Evolutionary conservation across 2,888 invertebrate species (phyloP).

Genomic region (Zootermopsis nevadensis): DNA sequence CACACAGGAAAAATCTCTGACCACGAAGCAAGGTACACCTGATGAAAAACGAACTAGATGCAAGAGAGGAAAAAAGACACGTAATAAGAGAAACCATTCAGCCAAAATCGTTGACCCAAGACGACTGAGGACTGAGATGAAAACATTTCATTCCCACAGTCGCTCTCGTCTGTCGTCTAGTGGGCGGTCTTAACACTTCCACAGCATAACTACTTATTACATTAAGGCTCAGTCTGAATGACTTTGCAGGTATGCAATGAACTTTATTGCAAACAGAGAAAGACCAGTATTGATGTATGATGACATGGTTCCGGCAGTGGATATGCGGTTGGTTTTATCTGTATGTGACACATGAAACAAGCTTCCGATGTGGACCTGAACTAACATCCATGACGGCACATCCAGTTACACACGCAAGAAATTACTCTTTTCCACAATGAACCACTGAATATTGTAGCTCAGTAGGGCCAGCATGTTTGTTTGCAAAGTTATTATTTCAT

Average conservation of each 20-base stretch:
- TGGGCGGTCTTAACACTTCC: not conserved
- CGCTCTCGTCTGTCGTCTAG: slow-evolving; percentile 8
- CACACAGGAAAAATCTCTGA: not conserved
- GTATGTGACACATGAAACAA: slow-evolving; percentile 8
- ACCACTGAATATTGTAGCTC: not conserved
- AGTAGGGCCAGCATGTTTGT: not conserved
- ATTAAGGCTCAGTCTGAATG: not conserved
- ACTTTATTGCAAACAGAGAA: not conserved
- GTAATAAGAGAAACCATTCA: slow-evolving; percentile 6
- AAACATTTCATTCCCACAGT: slow-evolving; percentile 8
- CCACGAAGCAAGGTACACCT: slow-evolving; percentile 2
- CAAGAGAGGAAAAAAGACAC: not conserved
- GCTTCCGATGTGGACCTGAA: slow-evolving; percentile 7
- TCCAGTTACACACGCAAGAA: slow-evolving; percentile 16
- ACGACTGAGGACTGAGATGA: slow-evolving; percentile 7
- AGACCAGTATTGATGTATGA: slow-evolving; percentile 9
- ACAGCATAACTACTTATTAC: not conserved
- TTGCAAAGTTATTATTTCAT: not conserved
- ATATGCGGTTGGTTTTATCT: not conserved
- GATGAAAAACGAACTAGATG: not conserved
- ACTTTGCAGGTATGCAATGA: not conserved
- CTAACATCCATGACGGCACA: slow-evolving; percentile 1
- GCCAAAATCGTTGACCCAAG: slow-evolving; percentile 12
- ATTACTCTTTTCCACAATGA: not conserved
- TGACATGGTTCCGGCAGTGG: not conserved